phyloP scores from a whole-genome alignment of 1,140 invertebrate species.

The Copidosoma floridanum region DNA sequence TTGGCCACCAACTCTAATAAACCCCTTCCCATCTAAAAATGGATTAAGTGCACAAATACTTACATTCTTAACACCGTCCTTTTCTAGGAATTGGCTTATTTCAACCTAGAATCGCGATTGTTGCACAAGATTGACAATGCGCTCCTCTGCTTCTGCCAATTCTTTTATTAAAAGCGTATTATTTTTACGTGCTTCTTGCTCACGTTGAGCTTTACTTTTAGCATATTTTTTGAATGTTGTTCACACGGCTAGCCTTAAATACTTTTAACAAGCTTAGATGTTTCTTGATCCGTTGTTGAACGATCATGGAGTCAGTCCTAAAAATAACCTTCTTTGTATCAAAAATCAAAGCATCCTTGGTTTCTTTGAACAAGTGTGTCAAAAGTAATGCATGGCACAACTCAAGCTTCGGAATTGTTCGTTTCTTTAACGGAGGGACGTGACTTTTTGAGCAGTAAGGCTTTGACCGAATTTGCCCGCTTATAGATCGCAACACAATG shows the following conservation, averaged over 20 bases:
- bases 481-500: neutral
- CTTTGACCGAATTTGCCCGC: neutral
- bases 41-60: too few relatives aligned
- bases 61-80: too few relatives aligned
- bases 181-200: too few relatives aligned
- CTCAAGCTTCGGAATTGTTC: constrained; percentile 55
- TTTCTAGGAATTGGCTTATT: too few relatives aligned
- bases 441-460: constrained; percentile 18
- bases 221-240: constrained; percentile 42
- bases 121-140: constrained; percentile 12
- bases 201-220: too few relatives aligned
- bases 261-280: constrained; percentile 28
- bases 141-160: too few relatives aligned
- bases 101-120: too few relatives aligned
- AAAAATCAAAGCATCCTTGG: constrained; percentile 14
- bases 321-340: neutral
- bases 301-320: constrained; percentile 20
- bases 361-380: constrained; percentile 37
- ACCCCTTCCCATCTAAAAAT: too few relatives aligned
- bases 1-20: too few relatives aligned
- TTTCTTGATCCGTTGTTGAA: constrained; percentile 35
- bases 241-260: constrained; percentile 41
- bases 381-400: constrained; percentile 51
- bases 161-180: too few relatives aligned
- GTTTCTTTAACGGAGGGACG: constrained; percentile 12